Base-by-base conservation (phyloP, 2,113 vertebrate genomes). In the Phocoena sinus region DNA sequence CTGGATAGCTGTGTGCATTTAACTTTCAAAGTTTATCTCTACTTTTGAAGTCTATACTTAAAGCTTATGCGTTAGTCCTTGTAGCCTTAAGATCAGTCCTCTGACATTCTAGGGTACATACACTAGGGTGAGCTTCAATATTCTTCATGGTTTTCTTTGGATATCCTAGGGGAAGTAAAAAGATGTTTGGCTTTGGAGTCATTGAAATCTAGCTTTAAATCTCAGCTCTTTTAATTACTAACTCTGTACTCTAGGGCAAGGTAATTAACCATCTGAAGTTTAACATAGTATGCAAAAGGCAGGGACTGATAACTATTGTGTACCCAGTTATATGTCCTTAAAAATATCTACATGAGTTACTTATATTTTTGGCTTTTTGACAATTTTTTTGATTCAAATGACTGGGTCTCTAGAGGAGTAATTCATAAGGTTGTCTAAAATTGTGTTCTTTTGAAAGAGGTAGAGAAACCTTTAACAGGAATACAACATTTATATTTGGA, bases 341-440 rank as follows among this genome's bases (percentile, higher is more conserved):
- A 79, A 41, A 63, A 90, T 79, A 26, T 65, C 47, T 58, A 26
- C 47, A 21, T n/a, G 10, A 31, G 28, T 79, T 70, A 58, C 41
- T 63, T 79, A 17, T 47, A 71, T 63, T 53, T 74, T 36, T 90
- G 47, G 11, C 2, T 15, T 17, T 36, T 62, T 86, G 3, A 9
- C 23, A 28, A 70, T 38, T 80, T 89, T 79, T 95, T 89, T 77
- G 4, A 77, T 82, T 96, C 21, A 33, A 73, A 36, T 67, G n/a
- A 88, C 25, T 36, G 1, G 11, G 7, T 92, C 41, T 68, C 33
- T 68, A 17, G 2, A 53, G 14, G 7, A 86, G 4, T 47, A 6
- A 25, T n/a, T 76, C 11, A 60, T 67, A 21, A 74, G 1, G 1
- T 73, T 81, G 47, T 36, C 21, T 73, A 86, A 86, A 81, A 93